Conservation (phyloP, 2,113 vertebrate genomes). For the Chaetodon trifascialis region DNA sequence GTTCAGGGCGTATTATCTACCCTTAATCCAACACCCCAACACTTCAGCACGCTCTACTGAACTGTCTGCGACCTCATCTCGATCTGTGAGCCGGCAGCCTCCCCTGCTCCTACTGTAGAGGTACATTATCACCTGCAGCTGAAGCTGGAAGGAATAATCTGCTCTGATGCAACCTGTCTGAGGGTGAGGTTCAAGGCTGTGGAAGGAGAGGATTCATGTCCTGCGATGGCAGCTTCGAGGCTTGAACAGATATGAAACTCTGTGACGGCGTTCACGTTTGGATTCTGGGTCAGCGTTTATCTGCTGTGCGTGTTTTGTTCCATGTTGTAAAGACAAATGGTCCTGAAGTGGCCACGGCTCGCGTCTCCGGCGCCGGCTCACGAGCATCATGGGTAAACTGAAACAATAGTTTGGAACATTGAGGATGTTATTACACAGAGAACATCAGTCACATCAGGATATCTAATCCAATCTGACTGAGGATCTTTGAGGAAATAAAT, state of each 20-base stretch:
- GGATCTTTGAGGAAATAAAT: too few species aligned
- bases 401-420: background rate
- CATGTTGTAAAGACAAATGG: background rate
- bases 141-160: constrained; percentile 4
- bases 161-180: background rate
- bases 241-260: background rate
- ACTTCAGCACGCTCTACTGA: constrained; percentile 37
- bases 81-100: constrained; percentile 32
- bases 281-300: background rate
- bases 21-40: constrained; percentile 33
- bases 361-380: background rate
- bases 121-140: constrained; percentile 6
- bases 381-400: background rate
- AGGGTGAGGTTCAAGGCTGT: background rate
- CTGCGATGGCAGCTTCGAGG: background rate
- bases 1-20: constrained; percentile 38
- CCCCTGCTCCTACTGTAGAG: constrained; percentile 5
- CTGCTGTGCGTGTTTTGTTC: background rate
- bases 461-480: too few species aligned
- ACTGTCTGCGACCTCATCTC: constrained; percentile 57
- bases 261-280: background rate
- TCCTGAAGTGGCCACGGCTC: background rate
- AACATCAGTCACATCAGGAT: background rate
- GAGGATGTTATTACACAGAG: background rate
- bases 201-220: background rate